These are phyloP conservation scores for Anser brachyrhynchus DNA, from an alignment of 2,113 vertebrate species.

Conservation along the genomic window DNA sequence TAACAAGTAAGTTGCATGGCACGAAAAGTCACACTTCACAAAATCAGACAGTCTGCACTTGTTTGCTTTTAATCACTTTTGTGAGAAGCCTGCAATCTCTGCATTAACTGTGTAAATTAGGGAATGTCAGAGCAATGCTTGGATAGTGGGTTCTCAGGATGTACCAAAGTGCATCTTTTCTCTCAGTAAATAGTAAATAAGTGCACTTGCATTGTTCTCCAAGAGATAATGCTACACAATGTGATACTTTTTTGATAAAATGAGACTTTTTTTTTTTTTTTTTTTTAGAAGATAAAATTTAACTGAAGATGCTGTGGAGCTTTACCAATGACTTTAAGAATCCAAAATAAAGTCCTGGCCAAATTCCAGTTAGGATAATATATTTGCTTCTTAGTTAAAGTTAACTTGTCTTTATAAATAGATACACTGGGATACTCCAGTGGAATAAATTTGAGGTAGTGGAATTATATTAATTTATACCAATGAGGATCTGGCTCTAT, in stretches of 20 bases:
- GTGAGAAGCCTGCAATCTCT: not conserved
- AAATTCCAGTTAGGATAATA: not conserved
- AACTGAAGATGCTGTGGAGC: not conserved
- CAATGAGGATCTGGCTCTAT: slow-evolving; percentile 30
- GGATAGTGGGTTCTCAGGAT: not conserved
- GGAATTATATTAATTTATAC: slow-evolving; percentile 44
- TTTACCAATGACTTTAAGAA: not conserved
- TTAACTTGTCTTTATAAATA: slow-evolving; percentile 43
- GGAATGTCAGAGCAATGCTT: not conserved
- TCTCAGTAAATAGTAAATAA: not conserved
- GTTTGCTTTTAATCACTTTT: not conserved
- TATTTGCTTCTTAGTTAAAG: slow-evolving; percentile 47
- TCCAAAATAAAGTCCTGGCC: not conserved
- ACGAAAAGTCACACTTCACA: slow-evolving; percentile 13
- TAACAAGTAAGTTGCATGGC: not conserved
- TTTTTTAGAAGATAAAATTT: not conserved
- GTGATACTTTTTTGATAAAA: not conserved
- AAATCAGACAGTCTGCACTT: slow-evolving; percentile 15
- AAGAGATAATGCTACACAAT: not conserved
- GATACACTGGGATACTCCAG: not conserved
- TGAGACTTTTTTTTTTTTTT: too few species aligned
- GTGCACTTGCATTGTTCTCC: not conserved
- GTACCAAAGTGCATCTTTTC: not conserved
- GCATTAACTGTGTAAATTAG: not conserved
- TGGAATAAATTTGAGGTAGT: slow-evolving; percentile 14